Percentiles rank a stretch among this genome's conserved stretches.
Evolutionary conservation across 2,113 vertebrate genomes (phyloP).

Genomic region (Mus musculus): GRCm39 chr1:168020501-168021000

Average conservation of each 20-base stretch:
- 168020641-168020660: not conserved
- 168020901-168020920: not conserved
- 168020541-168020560: not conserved
- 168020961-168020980: not conserved
- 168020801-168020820: not conserved
- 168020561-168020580: not conserved
- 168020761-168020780: not conserved
- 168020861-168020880: accelerated
- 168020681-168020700: not conserved
- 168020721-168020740: not conserved
- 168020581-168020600: not conserved
- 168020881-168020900: not conserved
- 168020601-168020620: not conserved
- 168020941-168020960: accelerated
- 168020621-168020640: conserved; percentile 5
- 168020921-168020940: not conserved
- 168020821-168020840: not conserved
- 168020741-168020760: accelerated
- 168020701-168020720: not conserved
- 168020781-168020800: not conserved
- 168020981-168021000: not conserved
- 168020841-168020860: not conserved
- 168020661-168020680: not conserved
- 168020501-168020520: not conserved
- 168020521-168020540: not conserved